Conservation (phyloP, 2,797 vertebrate genomes). For the Lepilemur ruficaudatus region DNA sequence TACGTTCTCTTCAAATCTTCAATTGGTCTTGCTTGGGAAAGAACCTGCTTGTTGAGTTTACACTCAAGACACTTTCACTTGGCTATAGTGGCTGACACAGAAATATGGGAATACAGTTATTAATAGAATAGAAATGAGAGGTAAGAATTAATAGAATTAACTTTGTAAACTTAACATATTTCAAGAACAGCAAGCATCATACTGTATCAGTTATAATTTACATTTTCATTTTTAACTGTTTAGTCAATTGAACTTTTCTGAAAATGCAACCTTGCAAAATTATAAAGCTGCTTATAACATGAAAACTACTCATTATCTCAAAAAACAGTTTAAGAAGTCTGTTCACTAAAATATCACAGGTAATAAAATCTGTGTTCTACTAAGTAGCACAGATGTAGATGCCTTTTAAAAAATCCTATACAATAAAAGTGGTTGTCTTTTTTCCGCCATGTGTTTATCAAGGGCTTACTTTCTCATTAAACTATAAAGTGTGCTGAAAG, state of each 20-base stretch:
- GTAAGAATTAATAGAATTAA: background rate
- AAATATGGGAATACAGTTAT: background rate
- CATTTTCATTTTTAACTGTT: constrained; percentile 36
- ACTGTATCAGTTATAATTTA: constrained; percentile 10
- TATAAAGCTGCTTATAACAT: background rate
- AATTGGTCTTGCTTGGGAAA: background rate
- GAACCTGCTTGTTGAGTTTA: background rate
- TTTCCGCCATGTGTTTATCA: background rate
- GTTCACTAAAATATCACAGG: constrained; percentile 62
- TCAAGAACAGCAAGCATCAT: background rate
- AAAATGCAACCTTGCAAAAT: constrained; percentile 33
- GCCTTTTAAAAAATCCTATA: background rate
- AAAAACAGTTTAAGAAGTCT: constrained; percentile 23
- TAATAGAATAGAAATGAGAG: background rate
- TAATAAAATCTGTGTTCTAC: constrained; percentile 58
- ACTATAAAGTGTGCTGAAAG: constrained; percentile 23
- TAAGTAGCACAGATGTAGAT: constrained; percentile 48
- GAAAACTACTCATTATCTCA: constrained; percentile 41
- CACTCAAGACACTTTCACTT: background rate
- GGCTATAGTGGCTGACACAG: background rate
- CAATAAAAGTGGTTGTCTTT: constrained; percentile 55
- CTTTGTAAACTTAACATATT: background rate
- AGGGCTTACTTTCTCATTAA: constrained; percentile 9
- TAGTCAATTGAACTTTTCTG: constrained; percentile 20
- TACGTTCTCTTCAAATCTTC: background rate